Percentiles rank a stretch among this genome's conserved stretches.
Conservation (phyloP, 2,797 vertebrate genomes). For the Schizopygopsis pylzovi region DNA sequence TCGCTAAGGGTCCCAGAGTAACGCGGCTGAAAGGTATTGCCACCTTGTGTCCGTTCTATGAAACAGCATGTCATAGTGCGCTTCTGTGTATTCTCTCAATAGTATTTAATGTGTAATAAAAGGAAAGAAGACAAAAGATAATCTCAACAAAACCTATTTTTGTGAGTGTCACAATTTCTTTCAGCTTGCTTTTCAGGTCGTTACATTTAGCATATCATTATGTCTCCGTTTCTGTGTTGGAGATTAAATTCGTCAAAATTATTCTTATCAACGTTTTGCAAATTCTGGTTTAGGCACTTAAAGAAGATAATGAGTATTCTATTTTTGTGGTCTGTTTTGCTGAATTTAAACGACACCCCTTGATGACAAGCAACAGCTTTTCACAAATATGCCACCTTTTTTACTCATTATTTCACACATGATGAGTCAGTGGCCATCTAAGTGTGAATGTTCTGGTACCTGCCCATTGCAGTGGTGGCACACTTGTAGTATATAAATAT, state of each 20-base stretch:
- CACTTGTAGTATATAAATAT: background rate
- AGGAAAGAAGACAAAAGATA: too few relatives aligned
- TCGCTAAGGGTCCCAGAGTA: too few relatives aligned
- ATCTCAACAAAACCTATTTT: too few relatives aligned
- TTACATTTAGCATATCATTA: background rate
- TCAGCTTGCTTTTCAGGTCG: background rate
- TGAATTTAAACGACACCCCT: background rate
- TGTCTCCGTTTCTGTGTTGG: background rate
- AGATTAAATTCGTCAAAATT: background rate
- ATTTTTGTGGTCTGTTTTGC: background rate
- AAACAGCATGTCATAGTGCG: too few relatives aligned
- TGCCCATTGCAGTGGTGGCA: background rate
- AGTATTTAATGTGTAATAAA: too few relatives aligned
- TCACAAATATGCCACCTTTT: background rate
- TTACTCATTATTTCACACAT: background rate
- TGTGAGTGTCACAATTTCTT: too few relatives aligned
- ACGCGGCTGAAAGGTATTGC: too few relatives aligned
- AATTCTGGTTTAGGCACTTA: background rate
- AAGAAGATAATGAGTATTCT: background rate
- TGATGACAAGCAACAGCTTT: background rate
- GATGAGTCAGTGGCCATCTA: conserved; percentile 14
- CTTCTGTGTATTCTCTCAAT: too few relatives aligned
- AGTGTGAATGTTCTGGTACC: background rate
- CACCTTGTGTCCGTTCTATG: too few relatives aligned
- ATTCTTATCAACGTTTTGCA: background rate